Base-by-base conservation (phyloP, 1,140 invertebrate species). In the Scylla paramamosain region DNA sequence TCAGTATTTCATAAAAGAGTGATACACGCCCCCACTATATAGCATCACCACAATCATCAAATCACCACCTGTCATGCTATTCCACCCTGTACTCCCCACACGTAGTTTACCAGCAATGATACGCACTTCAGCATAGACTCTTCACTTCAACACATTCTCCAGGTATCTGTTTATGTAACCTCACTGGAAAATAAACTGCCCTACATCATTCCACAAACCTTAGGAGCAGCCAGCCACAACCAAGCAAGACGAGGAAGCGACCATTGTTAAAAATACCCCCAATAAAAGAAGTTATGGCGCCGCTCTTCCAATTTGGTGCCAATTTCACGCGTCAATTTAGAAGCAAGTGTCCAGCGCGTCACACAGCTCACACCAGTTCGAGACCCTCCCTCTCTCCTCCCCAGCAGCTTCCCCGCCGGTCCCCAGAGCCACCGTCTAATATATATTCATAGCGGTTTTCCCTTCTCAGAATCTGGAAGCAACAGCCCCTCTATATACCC, bases 361-460 rank as follows among this genome's bases (percentile, higher is more conserved):
- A 59, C 52, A 39, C 39, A 39, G 1, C 39, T 39, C 39, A 39
- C n/a, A 39, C 16, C 45, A 48, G 88, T 48, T 46, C 31, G 45
- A 4, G 29, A 12, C 31, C 31, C 48, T 59, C 46, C 52, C 90
- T 28, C 90, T 20, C 87, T 39, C 8, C 48, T 28, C 20, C 67
- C 67, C 67, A 77, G 12, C 10, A 12, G n/a, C 67, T 77, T n/a
- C n/a, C 87, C 31, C 12, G 39, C 12, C 87, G 16, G 16, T 52
- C 87, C 87, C 48, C 87, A 8, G 39, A 39, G 39, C 16, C 87
- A 28, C 31, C 16, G 39, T 89, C 87, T 39, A n/a, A 77, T 77
- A 77, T 77, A 77, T 77, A 77, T 77, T 77, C 67, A 77, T 77
- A 77, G 67, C n/a, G 67, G 67, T 77, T 77, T 77, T 77, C 67